These are phyloP conservation scores for Micromussa lordhowensis DNA, from an alignment of 92 coral and sea anemone genomes.

Conservation along the genomic window DNA sequence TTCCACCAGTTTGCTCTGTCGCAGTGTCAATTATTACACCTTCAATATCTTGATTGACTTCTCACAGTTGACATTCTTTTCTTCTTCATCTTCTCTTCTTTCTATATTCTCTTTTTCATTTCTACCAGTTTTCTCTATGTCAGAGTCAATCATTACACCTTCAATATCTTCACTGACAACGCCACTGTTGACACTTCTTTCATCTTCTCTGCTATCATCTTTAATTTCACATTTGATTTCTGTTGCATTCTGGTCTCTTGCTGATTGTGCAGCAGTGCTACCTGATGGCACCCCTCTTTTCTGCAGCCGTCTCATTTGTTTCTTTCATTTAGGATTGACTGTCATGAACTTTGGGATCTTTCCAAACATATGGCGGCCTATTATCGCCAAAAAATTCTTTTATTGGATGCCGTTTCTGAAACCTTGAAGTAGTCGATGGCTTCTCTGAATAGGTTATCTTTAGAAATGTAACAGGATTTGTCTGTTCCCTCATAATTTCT, in stretches of 20 bases:
- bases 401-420: not conserved
- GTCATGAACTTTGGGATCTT: not conserved
- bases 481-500: not conserved
- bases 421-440: constrained; percentile 13
- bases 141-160: no score
- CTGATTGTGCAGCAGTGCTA: no score
- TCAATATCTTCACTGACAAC: no score
- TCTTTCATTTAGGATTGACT: constrained; percentile 7
- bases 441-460: constrained; percentile 10
- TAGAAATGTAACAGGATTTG: constrained; percentile 12
- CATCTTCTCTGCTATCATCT: not conserved
- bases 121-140: not conserved
- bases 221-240: not conserved
- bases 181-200: not conserved
- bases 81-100: not conserved
- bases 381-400: not conserved
- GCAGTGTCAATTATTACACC: not conserved
- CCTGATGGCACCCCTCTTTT: not conserved
- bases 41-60: no score
- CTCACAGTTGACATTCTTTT: not conserved
- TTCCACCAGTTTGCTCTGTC: not conserved
- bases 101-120: not conserved
- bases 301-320: constrained; percentile 9
- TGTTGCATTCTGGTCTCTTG: not conserved
- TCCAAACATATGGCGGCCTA: no score